Evolutionary conservation across 2,113 vertebrate genomes (phyloP), one percentile per base, ranked within the genome.

Genomic region (Haemorhous mexicanus): DNA sequence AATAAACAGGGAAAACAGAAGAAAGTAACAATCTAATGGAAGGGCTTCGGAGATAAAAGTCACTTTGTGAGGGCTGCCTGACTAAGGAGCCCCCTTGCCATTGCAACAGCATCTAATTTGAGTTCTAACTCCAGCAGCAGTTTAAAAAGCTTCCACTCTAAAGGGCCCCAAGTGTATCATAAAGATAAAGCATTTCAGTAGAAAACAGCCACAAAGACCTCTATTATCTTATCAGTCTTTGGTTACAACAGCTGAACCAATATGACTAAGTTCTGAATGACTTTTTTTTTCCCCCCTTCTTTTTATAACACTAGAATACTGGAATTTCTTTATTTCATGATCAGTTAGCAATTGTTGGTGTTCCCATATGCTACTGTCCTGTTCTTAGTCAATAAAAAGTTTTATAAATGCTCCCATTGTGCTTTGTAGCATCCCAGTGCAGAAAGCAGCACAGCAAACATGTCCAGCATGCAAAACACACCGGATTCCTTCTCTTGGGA

Each of bases 131-230:
- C 98, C 98, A 99, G 98, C 96, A 98, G 98, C 97, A 98, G 98
- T 98, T 98, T 97, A 97, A 98, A 99, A 99, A 98, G 98, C 98
- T 99, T 98, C 98, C 98, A 98, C 98, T 99, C 98, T 98, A 98
- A 99, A 99, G 98, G 98, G 98, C 98, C 98, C 98, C 98, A 96
- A 99, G 98, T 98, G 98, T 99, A 99, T 99, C 98, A 99, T 98
- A 98, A 98, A 99, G 99, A 99, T 99, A 99, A 99, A 99, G 98
- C 98, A 99, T 99, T 98, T 98, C 98, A 98, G 98, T 98, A 98
- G 98, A 98, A 98, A 99, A 98, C 98, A 98, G 99, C 98, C 98
- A 99, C 99, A 99, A 99, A 99, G 98, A 98, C 97, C 97, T 98
- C 98, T 99, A 99, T 99, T 99, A 99, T 99, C 98, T 99, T 98